Evolutionary conservation across 2,113 vertebrate genomes (phyloP).

Genomic region (Atlantisia rogersi): DNA sequence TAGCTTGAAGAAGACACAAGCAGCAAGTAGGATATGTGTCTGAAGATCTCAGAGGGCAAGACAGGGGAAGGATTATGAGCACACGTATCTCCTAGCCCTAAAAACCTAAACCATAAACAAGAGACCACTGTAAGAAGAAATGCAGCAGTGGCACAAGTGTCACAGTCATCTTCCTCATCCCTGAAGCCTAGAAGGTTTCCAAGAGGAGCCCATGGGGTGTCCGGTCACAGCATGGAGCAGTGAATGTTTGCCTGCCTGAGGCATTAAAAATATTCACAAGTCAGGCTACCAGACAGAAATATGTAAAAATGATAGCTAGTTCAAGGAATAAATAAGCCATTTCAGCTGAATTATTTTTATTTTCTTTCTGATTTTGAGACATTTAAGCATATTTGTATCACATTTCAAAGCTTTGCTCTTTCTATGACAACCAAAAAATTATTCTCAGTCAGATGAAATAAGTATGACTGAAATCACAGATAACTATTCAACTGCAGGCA

Average conservation of each 20-base stretch:
- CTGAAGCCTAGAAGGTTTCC: not conserved
- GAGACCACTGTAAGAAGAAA: not conserved
- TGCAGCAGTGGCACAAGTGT: not conserved
- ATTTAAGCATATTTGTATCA: not conserved
- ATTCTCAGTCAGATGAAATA: not conserved
- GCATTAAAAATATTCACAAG: not conserved
- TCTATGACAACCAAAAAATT: not conserved
- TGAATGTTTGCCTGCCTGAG: not conserved
- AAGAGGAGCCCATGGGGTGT: rapidly evolving
- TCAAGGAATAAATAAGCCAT: not conserved
- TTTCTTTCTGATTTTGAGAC: not conserved
- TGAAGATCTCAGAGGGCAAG: not conserved
- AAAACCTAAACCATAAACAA: not conserved
- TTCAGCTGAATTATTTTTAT: not conserved
- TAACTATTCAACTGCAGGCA: not conserved
- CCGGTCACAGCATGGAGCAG: not conserved
- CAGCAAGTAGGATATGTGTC: not conserved
- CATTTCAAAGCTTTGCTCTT: not conserved
- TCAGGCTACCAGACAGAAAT: not conserved
- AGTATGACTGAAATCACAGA: not conserved
- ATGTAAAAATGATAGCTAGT: not conserved
- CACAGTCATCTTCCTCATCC: not conserved
- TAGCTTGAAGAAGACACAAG: not conserved
- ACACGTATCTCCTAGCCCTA: not conserved
- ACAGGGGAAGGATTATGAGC: not conserved